Conservation (phyloP, 2,113 vertebrate genomes). For the Bufo gargarizans region DNA sequence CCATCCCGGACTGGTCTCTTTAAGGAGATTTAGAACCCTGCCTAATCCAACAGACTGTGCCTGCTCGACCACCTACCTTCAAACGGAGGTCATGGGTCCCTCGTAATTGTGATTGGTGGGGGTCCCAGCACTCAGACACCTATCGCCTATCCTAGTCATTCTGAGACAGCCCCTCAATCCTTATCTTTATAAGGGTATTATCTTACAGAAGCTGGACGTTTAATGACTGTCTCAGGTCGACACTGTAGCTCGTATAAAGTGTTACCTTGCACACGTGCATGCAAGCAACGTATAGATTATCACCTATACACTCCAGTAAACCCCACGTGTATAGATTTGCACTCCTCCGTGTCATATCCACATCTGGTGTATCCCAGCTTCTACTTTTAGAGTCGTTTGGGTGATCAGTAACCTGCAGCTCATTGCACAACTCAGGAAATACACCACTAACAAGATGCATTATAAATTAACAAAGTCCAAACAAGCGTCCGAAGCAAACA, state of each 20-base stretch:
- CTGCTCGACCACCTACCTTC: too few relatives aligned
- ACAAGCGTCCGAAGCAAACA: not conserved
- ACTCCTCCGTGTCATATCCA: not conserved
- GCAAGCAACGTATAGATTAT: not conserved
- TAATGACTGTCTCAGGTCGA: not conserved
- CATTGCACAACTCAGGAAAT: slow-evolving; percentile 36
- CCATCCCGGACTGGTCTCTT: too few relatives aligned
- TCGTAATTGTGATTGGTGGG: too few relatives aligned
- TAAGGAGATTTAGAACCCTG: too few relatives aligned
- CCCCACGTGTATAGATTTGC: not conserved
- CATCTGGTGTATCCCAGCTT: not conserved
- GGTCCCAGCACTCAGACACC: too few relatives aligned
- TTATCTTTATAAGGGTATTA: too few relatives aligned
- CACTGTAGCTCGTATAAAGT: not conserved
- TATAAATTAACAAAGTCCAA: slow-evolving; percentile 46
- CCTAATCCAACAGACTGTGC: too few relatives aligned
- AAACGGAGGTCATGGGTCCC: too few relatives aligned
- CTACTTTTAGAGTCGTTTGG: not conserved
- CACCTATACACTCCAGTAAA: too few relatives aligned
- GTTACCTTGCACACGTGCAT: not conserved
- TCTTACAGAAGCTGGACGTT: too few relatives aligned
- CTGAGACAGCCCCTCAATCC: too few relatives aligned
- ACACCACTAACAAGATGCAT: not conserved
- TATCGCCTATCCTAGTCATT: too few relatives aligned
- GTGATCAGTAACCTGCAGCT: slow-evolving; percentile 23